Conservation (phyloP, 1,140 invertebrate genomes). For the Meloidogyne exigua region DNA sequence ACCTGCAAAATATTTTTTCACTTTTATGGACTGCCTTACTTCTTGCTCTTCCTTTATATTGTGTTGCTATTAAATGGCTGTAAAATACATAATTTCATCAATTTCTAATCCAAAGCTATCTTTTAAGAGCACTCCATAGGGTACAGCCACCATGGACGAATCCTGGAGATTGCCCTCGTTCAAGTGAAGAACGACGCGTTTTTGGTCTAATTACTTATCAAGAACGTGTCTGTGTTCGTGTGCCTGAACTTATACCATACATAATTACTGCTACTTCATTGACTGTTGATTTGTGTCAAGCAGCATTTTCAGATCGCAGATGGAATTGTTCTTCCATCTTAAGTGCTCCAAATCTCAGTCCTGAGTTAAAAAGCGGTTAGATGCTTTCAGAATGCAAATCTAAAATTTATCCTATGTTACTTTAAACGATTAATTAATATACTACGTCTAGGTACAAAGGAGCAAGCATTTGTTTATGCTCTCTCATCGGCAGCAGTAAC, state of each 20-base stretch:
- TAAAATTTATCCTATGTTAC: not conserved
- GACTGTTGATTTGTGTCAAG: conserved; percentile 73
- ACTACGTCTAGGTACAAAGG: conserved; percentile 72
- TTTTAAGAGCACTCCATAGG: conserved; percentile 45
- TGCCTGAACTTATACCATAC: conserved; percentile 76
- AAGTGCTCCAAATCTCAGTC: conserved; percentile 75
- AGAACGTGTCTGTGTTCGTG: conserved; percentile 74
- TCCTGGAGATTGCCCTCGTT: conserved; percentile 42
- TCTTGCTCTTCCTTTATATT: conserved; percentile 1
- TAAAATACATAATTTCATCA: conserved; percentile 21
- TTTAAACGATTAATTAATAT: not conserved
- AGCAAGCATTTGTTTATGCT: conserved; percentile 78
- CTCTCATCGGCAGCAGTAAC: conserved; percentile 75
- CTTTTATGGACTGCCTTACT: not conserved
- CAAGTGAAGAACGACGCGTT: conserved; percentile 32
- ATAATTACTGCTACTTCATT: conserved; percentile 73
- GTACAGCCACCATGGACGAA: conserved; percentile 40
- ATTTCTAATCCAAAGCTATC: not conserved
- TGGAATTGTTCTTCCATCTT: conserved; percentile 83
- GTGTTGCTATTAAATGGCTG: conserved; percentile 47
- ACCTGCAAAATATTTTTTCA: not conserved
- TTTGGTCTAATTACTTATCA: conserved; percentile 40
- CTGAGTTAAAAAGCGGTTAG: conserved; percentile 77
- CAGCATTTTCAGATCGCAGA: conserved; percentile 73
- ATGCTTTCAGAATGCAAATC: not conserved